Evolutionary conservation across 2,113 vertebrate genomes (phyloP).

Genomic region (Xiphophorus couchianus): DNA sequence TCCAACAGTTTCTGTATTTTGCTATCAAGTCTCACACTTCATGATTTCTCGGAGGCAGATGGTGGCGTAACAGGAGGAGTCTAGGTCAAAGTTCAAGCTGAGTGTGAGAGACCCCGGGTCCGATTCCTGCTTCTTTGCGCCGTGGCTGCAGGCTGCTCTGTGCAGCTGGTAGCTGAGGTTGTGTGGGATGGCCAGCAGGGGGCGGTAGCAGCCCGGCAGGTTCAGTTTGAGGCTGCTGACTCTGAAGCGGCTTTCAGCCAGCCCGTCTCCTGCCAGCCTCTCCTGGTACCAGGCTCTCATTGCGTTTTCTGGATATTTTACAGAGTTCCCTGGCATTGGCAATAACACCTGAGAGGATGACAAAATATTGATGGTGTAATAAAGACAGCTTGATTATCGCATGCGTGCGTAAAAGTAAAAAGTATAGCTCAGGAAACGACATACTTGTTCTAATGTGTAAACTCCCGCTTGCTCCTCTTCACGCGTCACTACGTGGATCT

Average conservation of each 20-base stretch:
- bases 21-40: slow-evolving; percentile 84
- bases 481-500: slow-evolving; percentile 80
- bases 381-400: not conserved
- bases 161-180: slow-evolving; percentile 82
- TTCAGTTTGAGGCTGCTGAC: slow-evolving; percentile 88
- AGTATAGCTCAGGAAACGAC: not conserved
- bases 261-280: slow-evolving; percentile 83
- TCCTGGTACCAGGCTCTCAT: slow-evolving; percentile 83
- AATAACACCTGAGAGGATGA: slow-evolving; percentile 85
- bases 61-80: slow-evolving; percentile 93
- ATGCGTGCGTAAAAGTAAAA: not conserved
- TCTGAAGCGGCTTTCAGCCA: slow-evolving; percentile 85
- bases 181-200: slow-evolving; percentile 84
- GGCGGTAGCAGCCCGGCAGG: slow-evolving; percentile 91
- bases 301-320: slow-evolving; percentile 87
- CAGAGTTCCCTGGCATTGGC: slow-evolving; percentile 90
- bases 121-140: slow-evolving; percentile 15
- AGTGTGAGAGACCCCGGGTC: slow-evolving; percentile 62
- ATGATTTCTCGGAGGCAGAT: slow-evolving; percentile 93
- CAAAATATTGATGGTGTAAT: not conserved
- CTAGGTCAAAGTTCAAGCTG: slow-evolving; percentile 86
- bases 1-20: not conserved
- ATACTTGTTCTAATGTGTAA: slow-evolving; percentile 74
- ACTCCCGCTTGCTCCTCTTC: slow-evolving; percentile 66
- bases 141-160: slow-evolving; percentile 26